Base-by-base conservation (phyloP, 2,888 invertebrate species). In the Pilophorus perplexus region DNA sequence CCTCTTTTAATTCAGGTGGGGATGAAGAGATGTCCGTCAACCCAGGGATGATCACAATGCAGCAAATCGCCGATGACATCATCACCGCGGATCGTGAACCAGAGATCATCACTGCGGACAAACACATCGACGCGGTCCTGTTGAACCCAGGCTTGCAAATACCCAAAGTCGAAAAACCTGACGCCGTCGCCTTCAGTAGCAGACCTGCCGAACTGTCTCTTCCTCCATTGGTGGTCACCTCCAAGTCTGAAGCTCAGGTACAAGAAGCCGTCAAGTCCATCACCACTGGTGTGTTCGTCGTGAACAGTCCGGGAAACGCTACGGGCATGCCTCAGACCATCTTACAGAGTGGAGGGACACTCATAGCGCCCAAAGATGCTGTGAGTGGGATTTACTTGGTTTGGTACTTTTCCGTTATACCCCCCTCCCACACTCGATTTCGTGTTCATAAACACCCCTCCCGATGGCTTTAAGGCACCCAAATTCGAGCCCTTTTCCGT, bases 231-330 rank as follows among this genome's bases (percentile, higher is more conserved):
- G 22, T 44, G n/a, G 44, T 46, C 2, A 33, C 40, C 16, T 46
- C 28, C 8, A 44, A 44, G 18, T 28, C 62, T 2, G 62, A 62
- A 6, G 46, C 46, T 2, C 52, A 54, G 50, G 50, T 52, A 5
- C 64, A 66, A 22, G 64, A 66, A 16, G 54, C 62, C 12, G 52
- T 54, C 10, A 68, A 68, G 27, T 46, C 64, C 12, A 38, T 68
- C 14, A 44, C 68, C 1, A 46, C 66, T n/a, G 66, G 66, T 22
- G 50, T 68, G 12, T 68, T 50, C 23, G 66, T 68, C 23, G 66
- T 68, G 25, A 66, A 55, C 16, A 54, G 48, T 33, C 28, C 66
- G 22, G 66, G 60, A 22, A 27, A 46, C 2, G 22, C 66, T 3
- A 64, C 66, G 3, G 27, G 62, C 16, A 23, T 57, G 1, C 25